These are phyloP conservation scores for Galeopterus variegatus DNA, from an alignment of 2,113 vertebrate species.

Conservation along the genomic window DNA sequence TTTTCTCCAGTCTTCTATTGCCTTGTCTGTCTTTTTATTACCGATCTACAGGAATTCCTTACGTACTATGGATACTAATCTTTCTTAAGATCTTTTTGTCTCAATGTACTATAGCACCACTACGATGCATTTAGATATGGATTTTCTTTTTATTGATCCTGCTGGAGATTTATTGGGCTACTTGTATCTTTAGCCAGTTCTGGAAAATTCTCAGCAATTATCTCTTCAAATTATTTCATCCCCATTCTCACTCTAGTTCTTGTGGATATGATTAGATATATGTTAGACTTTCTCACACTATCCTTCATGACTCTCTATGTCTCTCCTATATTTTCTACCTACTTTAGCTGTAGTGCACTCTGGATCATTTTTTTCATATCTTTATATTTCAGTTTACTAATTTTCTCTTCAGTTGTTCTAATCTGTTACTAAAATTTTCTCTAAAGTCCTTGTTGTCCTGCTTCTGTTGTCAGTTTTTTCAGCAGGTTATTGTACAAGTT, in stretches of 20 bases:
- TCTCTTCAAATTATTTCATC: conserved; percentile 41
- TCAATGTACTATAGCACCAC: background rate
- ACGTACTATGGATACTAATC: background rate
- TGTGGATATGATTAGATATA: background rate
- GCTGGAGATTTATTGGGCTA: background rate
- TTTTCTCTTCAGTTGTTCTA: conserved; percentile 39
- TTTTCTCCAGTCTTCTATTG: background rate
- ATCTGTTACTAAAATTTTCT: conserved; percentile 6
- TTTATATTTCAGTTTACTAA: background rate
- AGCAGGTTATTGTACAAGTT: background rate
- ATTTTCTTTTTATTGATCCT: background rate
- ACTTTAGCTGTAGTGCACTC: background rate
- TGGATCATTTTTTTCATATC: background rate
- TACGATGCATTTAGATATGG: background rate
- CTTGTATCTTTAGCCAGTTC: conserved; percentile 9
- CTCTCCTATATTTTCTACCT: background rate
- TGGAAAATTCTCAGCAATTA: background rate
- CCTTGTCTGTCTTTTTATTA: background rate
- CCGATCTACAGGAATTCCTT: background rate
- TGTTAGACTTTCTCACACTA: background rate
- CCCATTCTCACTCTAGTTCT: background rate
- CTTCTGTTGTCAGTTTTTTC: background rate
- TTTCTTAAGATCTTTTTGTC: conserved; percentile 18
- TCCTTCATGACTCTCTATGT: background rate
- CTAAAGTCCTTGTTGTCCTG: background rate